Evolutionary conservation across 1,140 invertebrate genomes (phyloP), one percentile per base, ranked within the genome.

Genomic region (Galleria mellonella): DNA sequence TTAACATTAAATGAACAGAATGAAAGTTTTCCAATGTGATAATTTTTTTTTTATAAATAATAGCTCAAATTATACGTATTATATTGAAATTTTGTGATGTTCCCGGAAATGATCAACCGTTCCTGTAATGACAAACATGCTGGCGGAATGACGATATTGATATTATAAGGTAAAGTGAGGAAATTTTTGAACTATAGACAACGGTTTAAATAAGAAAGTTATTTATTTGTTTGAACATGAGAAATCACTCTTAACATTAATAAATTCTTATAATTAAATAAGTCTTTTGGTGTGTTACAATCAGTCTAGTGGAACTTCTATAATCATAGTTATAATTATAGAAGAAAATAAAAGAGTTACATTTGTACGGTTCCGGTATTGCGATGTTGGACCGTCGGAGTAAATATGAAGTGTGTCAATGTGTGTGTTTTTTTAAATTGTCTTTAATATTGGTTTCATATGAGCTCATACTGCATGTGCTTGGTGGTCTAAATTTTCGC

Each of bases 391-490:
- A 33, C 61, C 53, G 44, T 70, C 63, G 47, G 59, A 63, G 13
- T 49, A 62, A 13, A 69, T 47, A 53, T 71, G 55, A 32, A 72
- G 14, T 9, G 47, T 67, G 37, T 51, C 32, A 28, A 64, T 37
- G 17, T 50, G n/a, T 35, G 49, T 58, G 14, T 47, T 60, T 60
- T 41, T 29, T 29, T 5, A 29, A 5, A 29, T 29, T 45, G 35
- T 55, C 31, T 49, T n/a, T 46, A 83, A 41, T 6, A 63, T 55
- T 40, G 66, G 59, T 54, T 69, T 55, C 30, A 77, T 32, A 53
- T 83, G 68, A 49, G 54, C 70, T 66, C 69, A 79, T 48, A 81
- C 59, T 1, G 65, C 63, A 48, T 57, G 50, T 37, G 79, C 65
- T 41, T 67, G 61, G 51, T 79, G 64, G 14, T 59, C 51, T 29